A percentile compares a stretch with the other conserved stretches of the same genome.
Evolutionary conservation across 2,888 invertebrate species (phyloP).

Genomic region (Dasypolia templi): DNA sequence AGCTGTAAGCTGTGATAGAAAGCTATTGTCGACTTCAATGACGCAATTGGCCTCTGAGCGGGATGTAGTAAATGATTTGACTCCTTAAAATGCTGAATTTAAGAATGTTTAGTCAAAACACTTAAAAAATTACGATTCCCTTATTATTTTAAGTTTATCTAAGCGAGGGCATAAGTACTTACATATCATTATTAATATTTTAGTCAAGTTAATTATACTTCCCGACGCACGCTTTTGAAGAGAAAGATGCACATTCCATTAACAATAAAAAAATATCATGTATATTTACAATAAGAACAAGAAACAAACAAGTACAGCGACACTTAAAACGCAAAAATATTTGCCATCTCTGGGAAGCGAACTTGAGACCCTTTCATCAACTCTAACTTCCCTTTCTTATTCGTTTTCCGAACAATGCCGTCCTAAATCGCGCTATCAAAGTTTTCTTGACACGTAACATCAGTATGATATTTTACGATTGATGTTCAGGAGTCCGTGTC

Average conservation of each 20-base stretch:
- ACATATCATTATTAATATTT: too few species aligned
- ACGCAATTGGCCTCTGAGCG: too few species aligned
- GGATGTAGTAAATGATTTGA: too few species aligned
- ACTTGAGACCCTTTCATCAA: neutral
- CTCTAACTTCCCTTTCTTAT: neutral
- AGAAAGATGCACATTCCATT: neutral
- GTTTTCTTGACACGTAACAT: constrained; percentile 7
- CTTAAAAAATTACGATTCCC: too few species aligned
- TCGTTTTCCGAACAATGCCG: neutral
- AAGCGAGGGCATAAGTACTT: too few species aligned
- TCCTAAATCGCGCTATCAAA: constrained; percentile 43
- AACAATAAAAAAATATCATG: neutral
- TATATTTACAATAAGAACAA: neutral
- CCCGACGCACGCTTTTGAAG: neutral
- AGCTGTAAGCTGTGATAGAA: too few species aligned
- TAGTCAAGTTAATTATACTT: too few species aligned
- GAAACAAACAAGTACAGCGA: too few species aligned
- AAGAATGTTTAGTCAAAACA: too few species aligned
- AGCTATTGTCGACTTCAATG: too few species aligned
- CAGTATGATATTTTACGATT: rapidly evolving
- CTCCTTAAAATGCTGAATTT: too few species aligned
- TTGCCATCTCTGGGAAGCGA: neutral
- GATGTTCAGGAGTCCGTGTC: constrained; percentile 21
- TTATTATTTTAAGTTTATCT: too few species aligned
- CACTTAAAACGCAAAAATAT: constrained; percentile 1